Evolutionary conservation across 2,888 invertebrate genomes (phyloP), one percentile per base, ranked within the genome.

Genomic region (Lumbricus terrestris): DNA sequence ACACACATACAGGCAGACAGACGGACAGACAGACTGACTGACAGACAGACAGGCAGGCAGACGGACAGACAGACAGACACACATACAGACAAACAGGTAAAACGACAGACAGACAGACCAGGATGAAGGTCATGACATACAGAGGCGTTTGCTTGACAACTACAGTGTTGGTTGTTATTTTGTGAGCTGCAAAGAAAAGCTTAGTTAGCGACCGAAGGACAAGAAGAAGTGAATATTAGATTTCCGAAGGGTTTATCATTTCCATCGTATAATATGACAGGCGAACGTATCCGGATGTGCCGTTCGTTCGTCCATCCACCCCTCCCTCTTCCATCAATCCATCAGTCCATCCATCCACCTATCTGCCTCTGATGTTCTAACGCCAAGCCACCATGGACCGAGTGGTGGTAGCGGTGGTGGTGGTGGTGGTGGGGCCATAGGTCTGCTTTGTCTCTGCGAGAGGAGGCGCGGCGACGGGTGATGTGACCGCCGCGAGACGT

Each of bases 371-470:
- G 35, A 35, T 69, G 69, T 69, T 69, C 69, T n/a, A 34, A 35
- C 83, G 34, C 29, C 13, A 33, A 35, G 33, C 33, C 83, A 34
- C 83, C 83, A 15, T 1, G 15, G n/a, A 6, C 1, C n/a, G n/a
- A 8, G 29, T 23, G 82, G 82, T 33, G n/a, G 82, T 15, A n/a
- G 82, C 16, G 82, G 82, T 82, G 82, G n/a, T 33, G 83, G 83
- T 35, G 35, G 83, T 4, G 34, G 20, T n/a, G 85, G 85, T 20
- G 35, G 37, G 85, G 20, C 37, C 34, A 85, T 23, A 37, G 85
- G 85, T 85, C 85, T 85, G 85, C 85, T 85, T 85, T 85, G 85
- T 85, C 85, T 85, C 85, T 69, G 69, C 69, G 85, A 20, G n/a
- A n/a, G n/a, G n/a, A n/a, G n/a, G n/a, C n/a, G n/a, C n/a, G n/a